phyloP scores from a whole-genome alignment of 2,888 invertebrate species.

The Junonia oenone region DNA sequence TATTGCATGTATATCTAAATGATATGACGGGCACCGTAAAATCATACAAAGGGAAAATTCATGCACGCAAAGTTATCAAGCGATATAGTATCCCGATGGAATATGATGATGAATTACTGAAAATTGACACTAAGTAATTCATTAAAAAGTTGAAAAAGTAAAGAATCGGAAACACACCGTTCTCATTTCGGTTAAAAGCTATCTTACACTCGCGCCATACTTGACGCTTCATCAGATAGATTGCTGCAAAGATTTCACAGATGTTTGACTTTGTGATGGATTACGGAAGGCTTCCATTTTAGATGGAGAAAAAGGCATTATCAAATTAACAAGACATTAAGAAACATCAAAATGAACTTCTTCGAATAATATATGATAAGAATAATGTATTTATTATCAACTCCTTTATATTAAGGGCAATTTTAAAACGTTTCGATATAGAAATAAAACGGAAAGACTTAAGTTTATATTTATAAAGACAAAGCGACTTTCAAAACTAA shows the following conservation, averaged over 20 bases:
- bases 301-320: not conserved
- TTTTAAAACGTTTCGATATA: no score
- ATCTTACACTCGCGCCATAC: not conserved
- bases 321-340: not conserved
- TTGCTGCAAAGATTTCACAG: slow-evolving; percentile 48
- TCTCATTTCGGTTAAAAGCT: slow-evolving; percentile 5
- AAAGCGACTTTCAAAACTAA: not conserved
- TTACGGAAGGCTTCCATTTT: slow-evolving; percentile 32
- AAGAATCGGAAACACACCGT: not conserved
- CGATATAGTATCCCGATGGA: slow-evolving; percentile 31
- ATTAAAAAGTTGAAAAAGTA: not conserved
- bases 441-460: not conserved
- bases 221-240: slow-evolving; percentile 34
- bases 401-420: no score
- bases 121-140: not conserved
- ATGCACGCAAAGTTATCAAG: slow-evolving; percentile 63
- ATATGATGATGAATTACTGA: not conserved
- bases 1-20: slow-evolving; percentile 67
- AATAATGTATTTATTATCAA: no score
- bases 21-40: slow-evolving; percentile 66
- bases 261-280: slow-evolving; percentile 52
- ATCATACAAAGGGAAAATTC: slow-evolving; percentile 53
- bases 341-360: no score
- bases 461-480: not conserved
- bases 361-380: no score